Evolutionary conservation across 2,113 vertebrate genomes (phyloP), one percentile per base, ranked within the genome.

Genomic region (Podocnemis expansa): DNA sequence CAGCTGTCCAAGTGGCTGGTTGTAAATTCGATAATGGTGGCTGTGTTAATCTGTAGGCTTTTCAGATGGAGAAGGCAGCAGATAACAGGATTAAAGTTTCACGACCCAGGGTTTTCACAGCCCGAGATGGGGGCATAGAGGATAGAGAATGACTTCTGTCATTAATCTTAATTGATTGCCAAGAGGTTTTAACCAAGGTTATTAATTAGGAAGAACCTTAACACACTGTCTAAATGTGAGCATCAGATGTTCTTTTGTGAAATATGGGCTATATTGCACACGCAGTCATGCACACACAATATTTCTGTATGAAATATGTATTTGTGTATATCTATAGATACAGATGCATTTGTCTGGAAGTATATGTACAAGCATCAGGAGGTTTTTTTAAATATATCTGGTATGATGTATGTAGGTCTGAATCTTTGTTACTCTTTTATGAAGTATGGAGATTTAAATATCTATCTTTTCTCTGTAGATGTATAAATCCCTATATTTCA

Each of bases 1-100:
- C 99, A 99, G 98, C 99, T 99, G 98, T 99, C 99, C 95, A 96
- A 98, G 94, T 82, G 98, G 98, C 98, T 98, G 98, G 97, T 98
- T 97, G 96, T 98, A 99, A 98, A 99, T 98, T 98, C 87, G 96
- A 97, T 98, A 97, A 98, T 98, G 98, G 98, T 97, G 97, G 70
- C 97, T 96, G 96, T 88, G 94, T 98, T 99, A 98, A 99, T 98
- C 98, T 98, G 96, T 75, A 91, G 96, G 95, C 97, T 98, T 97
- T 97, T 97, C 97, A 96, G 94, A 96, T 95, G 97, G 97, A 98
- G 98, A 97, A 98, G 96, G 96, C 95, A 96, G 96, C 97, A 98
- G 98, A 98, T 99, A 98, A 98, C 98, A 98, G 98, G 98, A 99
- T 98, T 98, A 98, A 94, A 95, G 96, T 97, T 98, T 98, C 97